Evolutionary conservation across 2,113 vertebrate genomes (phyloP).

Genomic region (Sakesphorus luctuosus): DNA sequence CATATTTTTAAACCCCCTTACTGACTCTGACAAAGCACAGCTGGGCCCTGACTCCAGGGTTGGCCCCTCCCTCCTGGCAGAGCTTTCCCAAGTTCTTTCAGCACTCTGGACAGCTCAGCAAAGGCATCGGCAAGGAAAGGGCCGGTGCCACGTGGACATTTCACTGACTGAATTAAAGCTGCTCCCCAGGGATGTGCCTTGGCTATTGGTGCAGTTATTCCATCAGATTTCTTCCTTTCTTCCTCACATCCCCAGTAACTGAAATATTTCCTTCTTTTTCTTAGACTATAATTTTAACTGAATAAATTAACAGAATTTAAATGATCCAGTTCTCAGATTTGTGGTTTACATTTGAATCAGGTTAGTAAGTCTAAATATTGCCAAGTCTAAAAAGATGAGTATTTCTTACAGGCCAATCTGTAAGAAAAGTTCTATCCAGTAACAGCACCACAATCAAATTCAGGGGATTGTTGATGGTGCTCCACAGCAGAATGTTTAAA

Average conservation of each 20-base stretch:
- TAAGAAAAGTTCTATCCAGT: not conserved
- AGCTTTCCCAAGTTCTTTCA: rapidly evolving
- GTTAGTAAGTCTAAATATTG: not conserved
- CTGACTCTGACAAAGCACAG: rapidly evolving
- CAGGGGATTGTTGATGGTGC: not conserved
- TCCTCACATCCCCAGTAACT: not conserved
- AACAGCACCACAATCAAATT: not conserved
- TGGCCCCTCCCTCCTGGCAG: rapidly evolving
- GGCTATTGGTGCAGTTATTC: not conserved
- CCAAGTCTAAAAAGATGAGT: not conserved
- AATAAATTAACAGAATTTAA: not conserved
- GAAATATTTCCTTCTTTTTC: not conserved
- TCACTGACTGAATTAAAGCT: not conserved
- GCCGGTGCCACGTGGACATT: rapidly evolving
- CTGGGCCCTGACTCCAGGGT: too few species aligned
- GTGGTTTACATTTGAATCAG: not conserved
- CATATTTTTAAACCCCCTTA: not conserved
- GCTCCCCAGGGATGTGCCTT: rapidly evolving
- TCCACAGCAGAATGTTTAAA: not conserved
- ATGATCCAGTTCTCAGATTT: not conserved
- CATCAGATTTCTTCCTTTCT: not conserved
- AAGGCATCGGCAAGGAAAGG: not conserved
- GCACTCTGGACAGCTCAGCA: not conserved
- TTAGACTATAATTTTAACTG: not conserved
- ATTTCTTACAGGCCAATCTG: not conserved